Conservation (phyloP, 2,888 invertebrate genomes). For the Micoletzkya japonica region DNA sequence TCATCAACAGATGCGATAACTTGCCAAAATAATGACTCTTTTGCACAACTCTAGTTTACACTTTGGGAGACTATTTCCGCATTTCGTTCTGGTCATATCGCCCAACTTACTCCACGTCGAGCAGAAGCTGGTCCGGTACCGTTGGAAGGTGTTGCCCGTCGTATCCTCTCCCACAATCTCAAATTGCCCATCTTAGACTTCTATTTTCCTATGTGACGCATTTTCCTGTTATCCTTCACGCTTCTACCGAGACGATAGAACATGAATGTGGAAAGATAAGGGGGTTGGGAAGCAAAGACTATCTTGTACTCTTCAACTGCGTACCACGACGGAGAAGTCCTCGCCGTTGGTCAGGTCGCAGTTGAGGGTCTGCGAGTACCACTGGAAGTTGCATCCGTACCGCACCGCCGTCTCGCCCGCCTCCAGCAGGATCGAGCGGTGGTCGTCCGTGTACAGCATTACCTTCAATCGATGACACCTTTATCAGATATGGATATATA, state of each 20-base stretch:
- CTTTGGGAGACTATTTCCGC: too few species aligned
- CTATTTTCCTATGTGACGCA: too few species aligned
- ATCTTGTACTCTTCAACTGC: neutral
- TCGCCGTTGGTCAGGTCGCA: constrained; percentile 33
- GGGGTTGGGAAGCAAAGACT: too few species aligned
- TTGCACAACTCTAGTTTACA: too few species aligned
- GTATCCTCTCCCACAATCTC: constrained; percentile 52
- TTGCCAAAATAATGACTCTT: too few species aligned
- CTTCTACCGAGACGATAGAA: constrained; percentile 22
- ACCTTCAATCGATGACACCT: too few species aligned
- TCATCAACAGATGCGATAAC: neutral
- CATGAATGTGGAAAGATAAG: too few species aligned
- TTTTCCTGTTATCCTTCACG: too few species aligned
- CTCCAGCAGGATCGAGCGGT: neutral
- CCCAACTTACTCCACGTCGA: constrained; percentile 9
- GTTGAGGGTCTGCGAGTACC: constrained; percentile 47
- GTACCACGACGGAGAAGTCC: constrained; percentile 20
- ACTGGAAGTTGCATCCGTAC: constrained; percentile 36
- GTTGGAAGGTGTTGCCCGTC: constrained; percentile 53
- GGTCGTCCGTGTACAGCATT: neutral
- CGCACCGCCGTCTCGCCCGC: constrained; percentile 29
- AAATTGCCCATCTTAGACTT: neutral
- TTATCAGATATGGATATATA: too few species aligned
- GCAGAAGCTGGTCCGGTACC: constrained; percentile 33
- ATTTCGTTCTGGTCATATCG: neutral